Evolutionary conservation across 2,888 invertebrate species (phyloP), one percentile per base, ranked within the genome.

Genomic region (Eupithecia pulchellata): DNA sequence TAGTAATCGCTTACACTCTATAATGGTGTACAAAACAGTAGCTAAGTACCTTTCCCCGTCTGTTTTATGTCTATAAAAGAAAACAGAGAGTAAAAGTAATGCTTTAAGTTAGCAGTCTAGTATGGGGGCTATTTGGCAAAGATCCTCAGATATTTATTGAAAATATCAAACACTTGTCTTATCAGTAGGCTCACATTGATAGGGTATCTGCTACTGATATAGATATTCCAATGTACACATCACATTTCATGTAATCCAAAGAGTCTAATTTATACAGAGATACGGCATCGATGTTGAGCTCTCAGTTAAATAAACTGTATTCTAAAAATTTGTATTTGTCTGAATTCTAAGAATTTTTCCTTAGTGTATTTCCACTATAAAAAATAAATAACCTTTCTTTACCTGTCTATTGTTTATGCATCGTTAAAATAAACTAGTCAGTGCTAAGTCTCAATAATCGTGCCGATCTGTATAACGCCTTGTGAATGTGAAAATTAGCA

Each of bases 121-220:
- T n/a, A n/a, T n/a, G n/a, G n/a, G n/a, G n/a, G 13, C 11, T 52
- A 52, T 52, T 52, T 52, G 25, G 20, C 52, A 52, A 25, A 52
- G 57, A 25, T 77, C 74, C 78, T 75, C 80, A 84, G 74, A 80
- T 84, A 83, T 85, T 78, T 80, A 82, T 87, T 78, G 81, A 82
- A 84, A 80, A 80, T 82, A 85, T 78, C 76, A 76, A 72, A 78
- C 73, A 79, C 82, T 86, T 79, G 83, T 84, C 82, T 88, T 89
- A 90, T 90, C 89, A 78, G 71, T 79, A 81, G 74, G 81, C 79
- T 84, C 78, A 78, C 77, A 80, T 75, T 85, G 90, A 90, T 90
- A 90, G 75, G 82, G 74, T 90, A 90, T 90, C 90, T 84, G 76
- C 81, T 81, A 81, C 83, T 86, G 88, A 89, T 90, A 89, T 82